Conservation (phyloP, 2,888 invertebrate species). For the Nemoura dubitans region DNA sequence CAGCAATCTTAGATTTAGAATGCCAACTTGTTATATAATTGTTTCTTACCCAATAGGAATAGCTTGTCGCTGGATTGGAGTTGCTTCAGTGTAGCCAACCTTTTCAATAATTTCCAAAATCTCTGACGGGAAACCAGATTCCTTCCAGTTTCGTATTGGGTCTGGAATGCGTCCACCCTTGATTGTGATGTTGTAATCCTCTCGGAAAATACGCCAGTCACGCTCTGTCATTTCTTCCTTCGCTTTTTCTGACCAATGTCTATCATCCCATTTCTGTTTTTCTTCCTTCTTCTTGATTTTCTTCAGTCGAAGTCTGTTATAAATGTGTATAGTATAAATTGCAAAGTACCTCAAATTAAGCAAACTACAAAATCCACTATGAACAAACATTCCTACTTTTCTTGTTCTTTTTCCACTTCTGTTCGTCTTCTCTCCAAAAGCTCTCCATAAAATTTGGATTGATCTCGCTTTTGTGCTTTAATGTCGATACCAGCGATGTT, state of each 20-base stretch:
- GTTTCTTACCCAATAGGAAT: conserved; percentile 87
- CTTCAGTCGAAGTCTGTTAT: conserved; percentile 81
- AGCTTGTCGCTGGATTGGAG: conserved; percentile 98
- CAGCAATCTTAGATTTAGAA: too few relatives aligned
- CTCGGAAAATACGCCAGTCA: conserved; percentile 99
- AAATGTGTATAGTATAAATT: too few relatives aligned
- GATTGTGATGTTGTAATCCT: conserved; percentile 98
- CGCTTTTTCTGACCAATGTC: conserved; percentile 98
- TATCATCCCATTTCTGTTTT: conserved; percentile 98
- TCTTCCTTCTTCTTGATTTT: conserved; percentile 95
- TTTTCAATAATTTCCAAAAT: conserved; percentile 92
- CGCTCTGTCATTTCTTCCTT: conserved; percentile 96
- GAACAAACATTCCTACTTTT: conserved; percentile 67
- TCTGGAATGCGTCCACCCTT: conserved; percentile 98
- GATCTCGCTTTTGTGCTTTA: conserved; percentile 93
- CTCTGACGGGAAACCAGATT: conserved; percentile 88
- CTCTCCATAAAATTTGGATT: conserved; percentile 97
- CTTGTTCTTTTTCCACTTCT: conserved; percentile 96
- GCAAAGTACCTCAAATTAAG: too few relatives aligned
- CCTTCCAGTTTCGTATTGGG: conserved; percentile 95
- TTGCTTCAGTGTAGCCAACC: conserved; percentile 97
- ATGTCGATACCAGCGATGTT: conserved; percentile 98
- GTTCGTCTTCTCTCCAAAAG: conserved; percentile 93
- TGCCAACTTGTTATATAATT: not conserved
- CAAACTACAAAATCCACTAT: too few relatives aligned